Percentiles rank a stretch among this genome's conserved stretches.
These are phyloP conservation scores for Stenodera caucasica DNA, from an alignment of 2,888 invertebrate species.

Conservation along the genomic window DNA sequence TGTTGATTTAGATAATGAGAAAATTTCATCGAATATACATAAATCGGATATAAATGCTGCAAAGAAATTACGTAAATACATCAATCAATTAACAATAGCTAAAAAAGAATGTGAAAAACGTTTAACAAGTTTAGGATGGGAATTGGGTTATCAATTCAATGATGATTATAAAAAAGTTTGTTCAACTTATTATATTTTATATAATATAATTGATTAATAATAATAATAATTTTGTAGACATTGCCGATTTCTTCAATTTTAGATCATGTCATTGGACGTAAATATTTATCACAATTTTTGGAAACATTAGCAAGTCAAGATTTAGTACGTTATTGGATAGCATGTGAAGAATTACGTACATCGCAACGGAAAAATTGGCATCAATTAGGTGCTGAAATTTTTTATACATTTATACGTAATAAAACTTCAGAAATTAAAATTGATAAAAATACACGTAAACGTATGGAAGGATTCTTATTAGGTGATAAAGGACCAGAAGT, in stretches of 20 bases:
- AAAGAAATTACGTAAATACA: constrained; percentile 80
- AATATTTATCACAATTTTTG: constrained; percentile 77
- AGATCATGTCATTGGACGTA: constrained; percentile 77
- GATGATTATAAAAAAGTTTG: constrained; percentile 45
- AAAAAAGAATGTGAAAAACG: constrained; percentile 81
- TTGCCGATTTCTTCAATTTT: constrained; percentile 73
- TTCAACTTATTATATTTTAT: too few species aligned
- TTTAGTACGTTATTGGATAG: constrained; percentile 83
- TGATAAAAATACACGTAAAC: constrained; percentile 76
- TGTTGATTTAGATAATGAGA: constrained; percentile 67
- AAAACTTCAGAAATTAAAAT: constrained; percentile 81
- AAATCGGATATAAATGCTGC: constrained; percentile 81
- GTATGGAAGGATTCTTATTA: constrained; percentile 84
- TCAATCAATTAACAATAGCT: constrained; percentile 78
- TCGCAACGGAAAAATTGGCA: constrained; percentile 79
- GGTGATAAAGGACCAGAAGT: constrained; percentile 85
- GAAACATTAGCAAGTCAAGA: constrained; percentile 82
- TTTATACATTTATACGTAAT: constrained; percentile 83
- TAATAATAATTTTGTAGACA: constrained; percentile 66
- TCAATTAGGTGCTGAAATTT: constrained; percentile 88
- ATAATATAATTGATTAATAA: too few species aligned
- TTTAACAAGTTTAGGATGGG: constrained; percentile 74
- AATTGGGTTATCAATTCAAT: constrained; percentile 60
- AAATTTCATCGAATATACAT: constrained; percentile 59
- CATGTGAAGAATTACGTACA: constrained; percentile 79